phyloP scores from a whole-genome alignment of 2,113 vertebrate species.

The Myocastor coypus region DNA sequence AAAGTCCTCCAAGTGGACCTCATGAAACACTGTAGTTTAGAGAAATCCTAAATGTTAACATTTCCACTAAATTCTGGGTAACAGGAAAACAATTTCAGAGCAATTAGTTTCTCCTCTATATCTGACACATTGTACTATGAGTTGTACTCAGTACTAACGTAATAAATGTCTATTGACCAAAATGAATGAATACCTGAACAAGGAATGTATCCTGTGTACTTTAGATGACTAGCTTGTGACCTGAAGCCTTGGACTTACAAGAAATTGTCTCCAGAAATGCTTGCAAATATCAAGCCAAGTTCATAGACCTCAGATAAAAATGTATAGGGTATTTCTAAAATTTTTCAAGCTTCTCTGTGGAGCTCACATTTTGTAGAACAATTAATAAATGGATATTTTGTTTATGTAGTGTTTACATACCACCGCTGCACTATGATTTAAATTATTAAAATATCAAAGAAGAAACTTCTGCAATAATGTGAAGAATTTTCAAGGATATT shows the following conservation, averaged over 20 bases:
- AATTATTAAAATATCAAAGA: conserved; percentile 14
- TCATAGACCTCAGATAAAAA: neutral
- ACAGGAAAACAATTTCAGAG: neutral
- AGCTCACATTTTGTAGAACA: neutral
- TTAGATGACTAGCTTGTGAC: neutral
- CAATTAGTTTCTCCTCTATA: neutral
- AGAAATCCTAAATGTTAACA: neutral
- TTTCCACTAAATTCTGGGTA: neutral
- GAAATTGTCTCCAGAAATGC: conserved; percentile 19
- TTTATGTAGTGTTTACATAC: neutral
- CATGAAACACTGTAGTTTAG: neutral
- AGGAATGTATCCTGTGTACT: neutral
- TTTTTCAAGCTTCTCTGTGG: neutral
- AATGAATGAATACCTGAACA: neutral
- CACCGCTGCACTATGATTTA: neutral
- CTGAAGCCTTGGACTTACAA: neutral
- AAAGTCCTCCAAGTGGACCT: neutral
- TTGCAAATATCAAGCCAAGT: neutral
- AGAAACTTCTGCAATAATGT: neutral
- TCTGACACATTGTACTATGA: neutral
- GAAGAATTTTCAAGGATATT: neutral
- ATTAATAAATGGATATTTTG: neutral
- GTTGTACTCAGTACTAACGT: neutral
- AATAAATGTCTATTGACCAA: neutral
- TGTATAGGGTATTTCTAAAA: neutral